Evolutionary conservation across 2,888 invertebrate genomes (phyloP), one percentile per base, ranked within the genome.

Genomic region (Scaptomyza polygonia): DNA sequence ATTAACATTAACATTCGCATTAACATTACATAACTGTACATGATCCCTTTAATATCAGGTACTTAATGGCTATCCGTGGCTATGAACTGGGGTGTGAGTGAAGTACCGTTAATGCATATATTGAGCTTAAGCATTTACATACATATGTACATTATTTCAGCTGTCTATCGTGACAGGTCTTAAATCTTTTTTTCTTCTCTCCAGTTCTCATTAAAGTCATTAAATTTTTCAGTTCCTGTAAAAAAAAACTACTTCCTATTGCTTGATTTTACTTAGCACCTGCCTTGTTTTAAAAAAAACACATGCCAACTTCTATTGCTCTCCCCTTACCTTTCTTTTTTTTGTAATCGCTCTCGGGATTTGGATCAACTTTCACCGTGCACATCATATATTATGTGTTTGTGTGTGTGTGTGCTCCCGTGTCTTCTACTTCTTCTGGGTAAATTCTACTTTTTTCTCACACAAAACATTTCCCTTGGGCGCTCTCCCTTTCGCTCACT

Each of bases 361-460:
- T 79, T 78, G 74, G 74, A 86, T 89, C 81, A 86, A 89, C 86
- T 81, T 84, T 79, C 74, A 79, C 79, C 74, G 78, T 59, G 75
- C 77, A 61, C 58, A 57, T 58, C 85, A 86, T 88, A 89, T 89
- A 89, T 89, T 78, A 88, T 71, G 69, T 57, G 14, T 4, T 5
- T 21, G 21, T 21, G 21, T 2, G 11, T 36, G 34, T n/a, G 2
- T 36, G 5, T 47, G 63, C 52, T 48, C 59, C 63, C 67, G 47
- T 36, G 44, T 34, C 48, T 67, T 67, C 45, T 61, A 58, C 34
- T 25, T 25, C 25, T 25, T 21, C 21, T 1, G 3, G 3, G 48
- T 66, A 62, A 34, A 72, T 67, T 48, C 73, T 73, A 76, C 18
- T 65, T 67, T 47, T 47, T 6, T n/a, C 52, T 67, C 69, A 70